Conservation (phyloP, 2,113 vertebrate genomes). For the Sturnus vulgaris region DNA sequence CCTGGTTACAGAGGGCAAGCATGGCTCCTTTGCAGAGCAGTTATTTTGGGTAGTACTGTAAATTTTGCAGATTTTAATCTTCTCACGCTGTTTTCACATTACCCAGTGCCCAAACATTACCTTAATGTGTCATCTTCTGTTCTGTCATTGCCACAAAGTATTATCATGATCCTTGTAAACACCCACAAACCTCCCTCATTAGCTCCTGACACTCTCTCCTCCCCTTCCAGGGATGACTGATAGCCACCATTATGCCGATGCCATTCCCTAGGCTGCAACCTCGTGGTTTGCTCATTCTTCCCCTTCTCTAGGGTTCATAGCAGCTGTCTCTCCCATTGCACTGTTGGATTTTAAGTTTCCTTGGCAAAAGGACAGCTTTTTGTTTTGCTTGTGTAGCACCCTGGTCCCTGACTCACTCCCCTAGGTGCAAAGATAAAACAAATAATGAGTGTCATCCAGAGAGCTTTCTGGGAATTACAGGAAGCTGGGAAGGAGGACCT, state of each 20-base stretch:
- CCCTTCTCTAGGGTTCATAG: background rate
- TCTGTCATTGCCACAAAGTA: background rate
- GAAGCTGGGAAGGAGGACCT: background rate
- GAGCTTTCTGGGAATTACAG: background rate
- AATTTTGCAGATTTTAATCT: background rate
- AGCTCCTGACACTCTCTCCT: background rate
- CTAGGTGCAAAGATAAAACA: slow-evolving; percentile 39
- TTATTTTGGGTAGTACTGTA: background rate
- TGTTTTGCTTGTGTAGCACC: background rate
- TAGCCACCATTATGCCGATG: accelerated
- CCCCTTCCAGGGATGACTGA: slow-evolving; percentile 2
- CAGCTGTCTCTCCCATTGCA: background rate
- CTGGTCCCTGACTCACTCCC: background rate
- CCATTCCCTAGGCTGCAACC: background rate
- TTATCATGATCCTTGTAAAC: slow-evolving; percentile 12
- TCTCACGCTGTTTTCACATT: background rate
- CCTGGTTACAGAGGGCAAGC: background rate
- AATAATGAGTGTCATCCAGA: background rate
- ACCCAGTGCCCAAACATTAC: slow-evolving; percentile 11
- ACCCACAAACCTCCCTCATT: slow-evolving; percentile 41
- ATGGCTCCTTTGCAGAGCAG: background rate
- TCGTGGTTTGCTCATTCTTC: background rate
- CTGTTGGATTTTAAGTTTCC: background rate
- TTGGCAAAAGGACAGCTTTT: background rate
- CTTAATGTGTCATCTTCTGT: slow-evolving; percentile 11